phyloP scores from a whole-genome alignment of 1,140 invertebrate species.

The Cydia strobilella region DNA sequence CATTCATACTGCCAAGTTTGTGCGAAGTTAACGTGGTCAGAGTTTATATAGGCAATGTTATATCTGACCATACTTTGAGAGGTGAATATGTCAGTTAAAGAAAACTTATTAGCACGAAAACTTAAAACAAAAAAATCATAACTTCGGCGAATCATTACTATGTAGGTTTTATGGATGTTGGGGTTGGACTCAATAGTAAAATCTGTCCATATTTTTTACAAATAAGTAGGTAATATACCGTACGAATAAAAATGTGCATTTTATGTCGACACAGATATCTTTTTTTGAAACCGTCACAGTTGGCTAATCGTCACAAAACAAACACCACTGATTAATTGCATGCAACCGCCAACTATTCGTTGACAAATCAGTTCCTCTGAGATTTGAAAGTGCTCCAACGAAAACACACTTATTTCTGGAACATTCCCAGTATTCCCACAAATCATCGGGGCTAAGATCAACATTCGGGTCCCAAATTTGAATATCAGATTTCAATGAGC shows the following conservation, averaged over 20 bases:
- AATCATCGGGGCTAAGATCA: slow-evolving; percentile 19
- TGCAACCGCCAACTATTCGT: slow-evolving; percentile 1
- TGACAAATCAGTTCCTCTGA: background rate
- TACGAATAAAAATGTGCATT: background rate
- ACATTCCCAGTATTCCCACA: slow-evolving; percentile 26
- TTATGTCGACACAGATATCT: slow-evolving; percentile 1
- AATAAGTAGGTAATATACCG: too few species aligned
- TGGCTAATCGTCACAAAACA: slow-evolving; percentile 27
- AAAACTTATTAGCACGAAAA: too few species aligned
- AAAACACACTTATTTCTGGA: slow-evolving; percentile 29
- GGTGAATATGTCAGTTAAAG: too few species aligned
- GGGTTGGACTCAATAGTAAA: too few species aligned
- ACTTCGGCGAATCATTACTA: too few species aligned
- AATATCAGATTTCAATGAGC: slow-evolving; percentile 26
- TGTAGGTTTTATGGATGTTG: too few species aligned
- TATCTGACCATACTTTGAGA: too few species aligned
- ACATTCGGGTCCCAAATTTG: slow-evolving; percentile 17
- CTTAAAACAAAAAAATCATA: too few species aligned
- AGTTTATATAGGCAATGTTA: too few species aligned
- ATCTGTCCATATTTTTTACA: too few species aligned
- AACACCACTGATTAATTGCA: slow-evolving; percentile 17
- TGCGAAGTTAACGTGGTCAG: too few species aligned
- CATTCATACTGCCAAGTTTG: too few species aligned
- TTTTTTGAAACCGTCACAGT: slow-evolving; percentile 9
- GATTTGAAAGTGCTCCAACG: slow-evolving; percentile 24